A percentile compares a stretch with the other conserved stretches of the same genome.
These are phyloP conservation scores for Drosophila nasuta DNA, from an alignment of 1,140 invertebrate species.

Conservation along the genomic window DNA sequence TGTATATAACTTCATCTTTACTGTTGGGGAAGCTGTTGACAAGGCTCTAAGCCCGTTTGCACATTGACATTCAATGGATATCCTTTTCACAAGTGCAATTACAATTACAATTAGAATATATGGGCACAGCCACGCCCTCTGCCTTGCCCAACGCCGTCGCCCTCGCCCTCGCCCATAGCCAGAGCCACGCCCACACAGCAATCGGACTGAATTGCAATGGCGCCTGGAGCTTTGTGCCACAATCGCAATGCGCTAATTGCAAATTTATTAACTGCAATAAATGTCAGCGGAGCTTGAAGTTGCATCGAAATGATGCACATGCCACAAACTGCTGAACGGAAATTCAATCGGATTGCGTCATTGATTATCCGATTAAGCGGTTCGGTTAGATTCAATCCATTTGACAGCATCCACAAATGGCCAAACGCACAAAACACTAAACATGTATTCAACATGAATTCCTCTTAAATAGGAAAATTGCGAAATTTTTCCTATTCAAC, in stretches of 20 bases:
- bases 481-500: no score
- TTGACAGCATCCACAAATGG: background rate
- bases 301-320: conserved; percentile 62
- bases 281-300: conserved; percentile 64
- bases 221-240: background rate
- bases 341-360: conserved; percentile 39
- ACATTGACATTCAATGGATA: conserved; percentile 59
- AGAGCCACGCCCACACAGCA: background rate
- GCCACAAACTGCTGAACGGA: conserved; percentile 4
- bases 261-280: conserved; percentile 80
- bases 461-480: no score
- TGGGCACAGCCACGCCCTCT: conserved; percentile 1
- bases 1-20: conserved; percentile 36
- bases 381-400: conserved; percentile 12
- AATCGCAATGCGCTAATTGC: conserved; percentile 58
- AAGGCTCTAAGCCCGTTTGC: conserved; percentile 46
- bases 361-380: conserved; percentile 24
- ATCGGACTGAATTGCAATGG: background rate
- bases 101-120: conserved; percentile 75
- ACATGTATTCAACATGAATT: background rate
- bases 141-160: background rate
- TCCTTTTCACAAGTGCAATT: conserved; percentile 63
- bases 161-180: background rate
- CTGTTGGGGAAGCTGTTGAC: conserved; percentile 53
- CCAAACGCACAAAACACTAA: background rate